These are phyloP conservation scores for Chydorus sphaericus DNA, from an alignment of 2,888 invertebrate species.

Conservation along the genomic window DNA sequence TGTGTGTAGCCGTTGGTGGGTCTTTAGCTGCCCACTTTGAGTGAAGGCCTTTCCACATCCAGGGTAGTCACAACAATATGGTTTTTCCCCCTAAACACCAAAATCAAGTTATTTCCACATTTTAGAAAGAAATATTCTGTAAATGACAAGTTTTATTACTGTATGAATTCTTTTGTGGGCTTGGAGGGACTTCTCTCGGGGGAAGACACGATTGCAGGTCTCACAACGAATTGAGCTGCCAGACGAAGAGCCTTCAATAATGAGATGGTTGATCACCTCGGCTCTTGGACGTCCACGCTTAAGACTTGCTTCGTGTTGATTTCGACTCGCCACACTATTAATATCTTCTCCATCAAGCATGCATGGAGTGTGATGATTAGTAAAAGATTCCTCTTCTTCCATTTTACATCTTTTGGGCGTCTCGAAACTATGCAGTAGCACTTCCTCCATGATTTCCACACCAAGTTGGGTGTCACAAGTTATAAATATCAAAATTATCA, in stretches of 20 bases:
- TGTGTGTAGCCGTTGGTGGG: slow-evolving; percentile 58
- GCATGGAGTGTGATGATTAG: not conserved
- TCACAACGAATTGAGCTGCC: slow-evolving; percentile 51
- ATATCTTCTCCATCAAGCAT: not conserved
- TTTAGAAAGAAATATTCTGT: not conserved
- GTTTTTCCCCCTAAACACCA: slow-evolving; percentile 55
- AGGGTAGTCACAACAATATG: slow-evolving; percentile 56
- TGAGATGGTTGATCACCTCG: slow-evolving; percentile 48
- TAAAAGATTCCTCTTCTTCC: not conserved
- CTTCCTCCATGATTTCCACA: not conserved
- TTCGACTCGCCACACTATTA: not conserved
- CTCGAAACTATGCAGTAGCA: not conserved
- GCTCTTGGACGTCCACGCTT: slow-evolving; percentile 51
- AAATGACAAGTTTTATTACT: no score
- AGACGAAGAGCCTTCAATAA: slow-evolving; percentile 51
- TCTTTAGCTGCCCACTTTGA: slow-evolving; percentile 61
- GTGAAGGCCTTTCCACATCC: slow-evolving; percentile 54
- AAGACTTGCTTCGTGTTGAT: not conserved
- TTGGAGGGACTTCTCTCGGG: slow-evolving; percentile 56
- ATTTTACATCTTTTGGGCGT: not conserved
- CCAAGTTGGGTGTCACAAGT: not conserved
- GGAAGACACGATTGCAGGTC: slow-evolving; percentile 54
- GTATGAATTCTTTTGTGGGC: slow-evolving; percentile 50
- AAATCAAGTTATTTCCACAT: slow-evolving; percentile 18
- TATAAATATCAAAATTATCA: not conserved